Evolutionary conservation across 2,888 invertebrate species (phyloP).

Genomic region (Macrosiphum euphorbiae): DNA sequence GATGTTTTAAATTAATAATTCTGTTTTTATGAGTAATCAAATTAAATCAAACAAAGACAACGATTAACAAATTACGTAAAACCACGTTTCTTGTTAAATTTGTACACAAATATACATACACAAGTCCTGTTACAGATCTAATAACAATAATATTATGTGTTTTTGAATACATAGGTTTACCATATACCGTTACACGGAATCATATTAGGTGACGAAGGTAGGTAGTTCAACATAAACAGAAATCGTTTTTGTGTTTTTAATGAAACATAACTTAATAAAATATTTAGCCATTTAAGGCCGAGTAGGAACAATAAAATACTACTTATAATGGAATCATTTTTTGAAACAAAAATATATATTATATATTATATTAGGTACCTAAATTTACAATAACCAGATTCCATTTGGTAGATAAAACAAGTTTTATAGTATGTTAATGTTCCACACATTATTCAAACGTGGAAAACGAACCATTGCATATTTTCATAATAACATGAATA

Average conservation of each 20-base stretch:
- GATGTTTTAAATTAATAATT: background rate
- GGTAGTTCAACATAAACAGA: background rate
- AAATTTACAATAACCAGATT: background rate
- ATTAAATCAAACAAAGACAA: background rate
- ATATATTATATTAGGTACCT: background rate
- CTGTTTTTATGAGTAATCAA: background rate
- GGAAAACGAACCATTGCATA: background rate
- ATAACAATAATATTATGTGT: background rate
- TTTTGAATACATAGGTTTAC: background rate
- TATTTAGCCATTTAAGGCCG: background rate
- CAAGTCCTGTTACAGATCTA: background rate
- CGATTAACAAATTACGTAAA: background rate
- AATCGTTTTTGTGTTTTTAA: background rate
- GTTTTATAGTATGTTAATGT: background rate
- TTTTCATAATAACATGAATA: background rate
- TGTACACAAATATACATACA: background rate
- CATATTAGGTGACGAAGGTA: background rate
- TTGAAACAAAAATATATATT: background rate
- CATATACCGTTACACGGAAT: background rate
- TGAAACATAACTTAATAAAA: background rate
- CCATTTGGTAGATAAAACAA: background rate
- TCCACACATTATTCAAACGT: background rate
- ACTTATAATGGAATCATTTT: background rate
- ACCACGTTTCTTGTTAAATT: background rate
- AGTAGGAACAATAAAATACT: conserved; percentile 7